Percentiles rank a stretch among this genome's conserved stretches.
Conservation (phyloP, 2,113 vertebrate genomes). For the Theristicus caerulescens region DNA sequence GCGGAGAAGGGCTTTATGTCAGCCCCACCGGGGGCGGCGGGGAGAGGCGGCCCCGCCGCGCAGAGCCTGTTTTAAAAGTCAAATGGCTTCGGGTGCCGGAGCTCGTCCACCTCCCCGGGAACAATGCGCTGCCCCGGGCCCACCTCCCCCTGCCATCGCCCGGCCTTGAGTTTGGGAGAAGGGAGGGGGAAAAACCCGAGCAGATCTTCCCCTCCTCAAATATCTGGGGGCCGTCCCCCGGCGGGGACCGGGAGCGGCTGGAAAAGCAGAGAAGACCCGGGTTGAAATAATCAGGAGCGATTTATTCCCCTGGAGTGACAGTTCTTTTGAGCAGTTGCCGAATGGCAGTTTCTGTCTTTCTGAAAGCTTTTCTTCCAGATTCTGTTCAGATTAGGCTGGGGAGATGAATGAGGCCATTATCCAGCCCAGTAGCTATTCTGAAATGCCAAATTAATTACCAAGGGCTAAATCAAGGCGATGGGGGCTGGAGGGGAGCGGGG, state of each 20-base stretch:
- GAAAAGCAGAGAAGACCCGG: constrained; percentile 62
- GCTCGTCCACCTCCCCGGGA: neutral
- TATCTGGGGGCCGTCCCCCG: constrained; percentile 39
- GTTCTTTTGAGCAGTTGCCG: constrained; percentile 82
- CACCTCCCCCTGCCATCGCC: constrained; percentile 34
- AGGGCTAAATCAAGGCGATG: constrained; percentile 78
- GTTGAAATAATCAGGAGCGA: constrained; percentile 76
- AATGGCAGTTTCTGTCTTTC: constrained; percentile 85
- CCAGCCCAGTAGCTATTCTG: constrained; percentile 83
- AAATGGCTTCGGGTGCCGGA: neutral
- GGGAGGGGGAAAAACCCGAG: neutral
- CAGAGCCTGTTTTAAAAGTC: constrained; percentile 54
- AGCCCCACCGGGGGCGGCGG: neutral
- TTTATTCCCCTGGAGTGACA: constrained; percentile 83
- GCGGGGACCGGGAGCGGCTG: constrained; percentile 39
- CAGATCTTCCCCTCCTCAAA: neutral
- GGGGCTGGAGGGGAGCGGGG: neutral
- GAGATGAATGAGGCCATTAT: constrained; percentile 86
- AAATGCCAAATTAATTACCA: constrained; percentile 90
- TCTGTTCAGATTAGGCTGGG: constrained; percentile 84
- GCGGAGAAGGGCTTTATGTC: neutral
- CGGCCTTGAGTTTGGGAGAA: neutral
- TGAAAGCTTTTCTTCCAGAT: constrained; percentile 85
- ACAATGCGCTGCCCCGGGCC: neutral
- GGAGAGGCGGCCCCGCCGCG: neutral